Evolutionary conservation across 1,140 invertebrate genomes (phyloP).

Genomic region (Bombus superbus): DNA sequence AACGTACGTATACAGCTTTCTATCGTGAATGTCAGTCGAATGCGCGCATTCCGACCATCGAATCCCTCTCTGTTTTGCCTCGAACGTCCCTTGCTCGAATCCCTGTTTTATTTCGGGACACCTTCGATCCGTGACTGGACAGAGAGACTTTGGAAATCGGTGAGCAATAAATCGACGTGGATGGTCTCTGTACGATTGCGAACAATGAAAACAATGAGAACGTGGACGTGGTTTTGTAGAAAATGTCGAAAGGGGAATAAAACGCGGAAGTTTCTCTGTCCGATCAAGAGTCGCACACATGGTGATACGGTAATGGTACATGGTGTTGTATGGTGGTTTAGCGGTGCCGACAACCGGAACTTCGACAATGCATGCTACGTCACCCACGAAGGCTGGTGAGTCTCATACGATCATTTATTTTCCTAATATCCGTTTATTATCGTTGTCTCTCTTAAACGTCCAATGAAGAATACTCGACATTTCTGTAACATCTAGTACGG

Average conservation of each 20-base stretch:
- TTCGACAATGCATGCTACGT: constrained; percentile 81
- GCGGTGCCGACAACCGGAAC: constrained; percentile 79
- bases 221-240: too few relatives aligned
- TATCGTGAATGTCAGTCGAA: constrained; percentile 63
- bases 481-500: neutral
- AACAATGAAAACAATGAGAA: constrained; percentile 10
- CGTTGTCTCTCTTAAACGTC: neutral
- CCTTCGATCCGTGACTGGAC: constrained; percentile 51
- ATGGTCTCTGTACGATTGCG: neutral
- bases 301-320: constrained; percentile 75
- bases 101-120: constrained; percentile 54
- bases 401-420: constrained; percentile 75
- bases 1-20: constrained; percentile 57
- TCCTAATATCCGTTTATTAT: constrained; percentile 43
- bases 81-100: constrained; percentile 60
- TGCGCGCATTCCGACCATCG: constrained; percentile 55
- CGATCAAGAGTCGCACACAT: constrained; percentile 41
- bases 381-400: constrained; percentile 81
- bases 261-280: constrained; percentile 61
- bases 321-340: constrained; percentile 80
- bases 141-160: constrained; percentile 49
- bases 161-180: constrained; percentile 1
- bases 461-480: neutral
- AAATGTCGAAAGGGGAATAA: neutral
- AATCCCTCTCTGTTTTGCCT: constrained; percentile 34